These are phyloP conservation scores for Podocnemis expansa DNA, from an alignment of 2,113 vertebrate genomes.

Conservation along the genomic window DNA sequence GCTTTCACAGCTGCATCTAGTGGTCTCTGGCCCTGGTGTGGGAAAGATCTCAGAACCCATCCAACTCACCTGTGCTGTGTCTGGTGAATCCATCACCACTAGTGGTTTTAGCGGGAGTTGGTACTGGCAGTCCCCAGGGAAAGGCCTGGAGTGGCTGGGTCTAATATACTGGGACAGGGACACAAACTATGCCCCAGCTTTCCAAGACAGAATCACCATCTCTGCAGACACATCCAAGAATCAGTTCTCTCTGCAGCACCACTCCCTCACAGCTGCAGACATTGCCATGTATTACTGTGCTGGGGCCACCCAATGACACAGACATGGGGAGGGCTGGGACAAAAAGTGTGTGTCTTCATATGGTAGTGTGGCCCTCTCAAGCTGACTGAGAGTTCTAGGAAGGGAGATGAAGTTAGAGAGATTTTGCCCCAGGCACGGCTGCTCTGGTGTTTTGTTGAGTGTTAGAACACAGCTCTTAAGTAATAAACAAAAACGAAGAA, in stretches of 20 bases:
- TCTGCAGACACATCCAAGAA: neutral
- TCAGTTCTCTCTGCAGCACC: neutral
- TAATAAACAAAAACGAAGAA: too few species aligned
- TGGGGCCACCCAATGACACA: neutral
- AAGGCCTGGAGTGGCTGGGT: neutral
- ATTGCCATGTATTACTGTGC: neutral
- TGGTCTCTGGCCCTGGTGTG: neutral
- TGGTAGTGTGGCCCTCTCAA: too few species aligned
- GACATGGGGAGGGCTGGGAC: neutral
- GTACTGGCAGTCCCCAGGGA: neutral
- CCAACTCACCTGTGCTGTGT: neutral
- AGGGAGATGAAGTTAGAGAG: too few species aligned
- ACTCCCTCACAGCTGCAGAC: constrained; percentile 25
- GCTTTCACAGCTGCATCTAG: neutral
- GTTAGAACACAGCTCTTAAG: too few species aligned
- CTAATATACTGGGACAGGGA: neutral
- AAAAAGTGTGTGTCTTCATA: too few species aligned
- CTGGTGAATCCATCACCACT: neutral
- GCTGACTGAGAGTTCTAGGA: too few species aligned
- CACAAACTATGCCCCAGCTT: neutral
- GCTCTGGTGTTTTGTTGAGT: too few species aligned
- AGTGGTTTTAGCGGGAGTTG: neutral
- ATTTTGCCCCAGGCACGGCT: too few species aligned
- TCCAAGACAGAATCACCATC: neutral
- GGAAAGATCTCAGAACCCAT: neutral